phyloP scores from a whole-genome alignment of 2,797 vertebrate species.

The Alca torda region DNA sequence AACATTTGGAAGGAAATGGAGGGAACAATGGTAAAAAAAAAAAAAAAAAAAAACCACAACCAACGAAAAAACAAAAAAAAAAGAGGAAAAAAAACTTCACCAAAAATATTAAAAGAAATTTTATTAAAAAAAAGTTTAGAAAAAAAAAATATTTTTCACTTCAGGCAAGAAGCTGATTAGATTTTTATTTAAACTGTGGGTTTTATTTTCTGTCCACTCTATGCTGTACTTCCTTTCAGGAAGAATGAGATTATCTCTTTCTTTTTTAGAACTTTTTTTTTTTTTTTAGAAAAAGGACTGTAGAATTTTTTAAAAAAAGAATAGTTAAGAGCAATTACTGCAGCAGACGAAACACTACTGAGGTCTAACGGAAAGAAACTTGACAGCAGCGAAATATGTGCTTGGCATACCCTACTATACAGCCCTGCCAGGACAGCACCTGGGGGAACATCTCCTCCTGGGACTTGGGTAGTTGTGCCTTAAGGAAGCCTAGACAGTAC shows the following conservation, averaged over 20 bases:
- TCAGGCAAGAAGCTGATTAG: not conserved
- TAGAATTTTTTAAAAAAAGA: no score
- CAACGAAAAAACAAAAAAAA: not conserved
- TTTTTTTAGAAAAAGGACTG: not conserved
- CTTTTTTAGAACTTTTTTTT: not conserved
- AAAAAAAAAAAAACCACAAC: not conserved
- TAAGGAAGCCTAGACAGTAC: not conserved
- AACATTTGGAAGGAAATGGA: not conserved
- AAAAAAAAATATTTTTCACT: not conserved
- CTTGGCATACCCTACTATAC: not conserved
- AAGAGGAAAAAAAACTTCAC: accelerated
- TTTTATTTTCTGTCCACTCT: not conserved
- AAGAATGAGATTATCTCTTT: not conserved
- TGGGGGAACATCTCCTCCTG: not conserved
- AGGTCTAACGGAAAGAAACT: not conserved
- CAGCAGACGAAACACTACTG: not conserved
- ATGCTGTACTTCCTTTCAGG: not conserved
- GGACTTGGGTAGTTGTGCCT: not conserved
- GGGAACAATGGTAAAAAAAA: not conserved
- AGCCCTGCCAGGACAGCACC: not conserved
- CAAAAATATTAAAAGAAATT: not conserved
- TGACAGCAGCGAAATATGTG: not conserved
- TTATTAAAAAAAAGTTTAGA: not conserved
- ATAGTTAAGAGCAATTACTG: not conserved
- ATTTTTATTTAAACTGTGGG: not conserved